Conservation (phyloP, 2,888 invertebrate genomes). For the Cantharis lateralis region DNA sequence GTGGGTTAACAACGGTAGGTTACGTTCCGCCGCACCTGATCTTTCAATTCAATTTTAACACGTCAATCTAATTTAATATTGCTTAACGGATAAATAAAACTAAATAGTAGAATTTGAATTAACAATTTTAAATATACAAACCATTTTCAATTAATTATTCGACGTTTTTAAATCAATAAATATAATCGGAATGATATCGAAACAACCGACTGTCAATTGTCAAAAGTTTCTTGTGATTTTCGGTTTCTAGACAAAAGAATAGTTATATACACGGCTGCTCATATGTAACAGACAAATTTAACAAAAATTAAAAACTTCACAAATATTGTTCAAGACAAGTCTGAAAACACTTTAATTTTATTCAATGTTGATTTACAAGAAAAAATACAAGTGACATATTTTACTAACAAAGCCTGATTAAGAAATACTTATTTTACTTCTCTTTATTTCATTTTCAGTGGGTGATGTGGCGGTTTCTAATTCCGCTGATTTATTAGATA, state of each 20-base stretch:
- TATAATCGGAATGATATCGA: background rate
- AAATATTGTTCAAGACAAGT: no score
- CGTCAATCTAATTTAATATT: background rate
- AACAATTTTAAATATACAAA: background rate
- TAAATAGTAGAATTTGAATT: background rate
- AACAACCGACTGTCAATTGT: background rate
- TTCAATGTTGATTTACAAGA: background rate
- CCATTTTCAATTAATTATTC: background rate
- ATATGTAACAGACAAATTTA: no score
- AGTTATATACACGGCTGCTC: background rate
- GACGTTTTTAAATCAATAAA: background rate
- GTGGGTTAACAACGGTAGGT: constrained; percentile 38
- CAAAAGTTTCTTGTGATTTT: background rate
- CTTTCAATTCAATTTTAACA: constrained; percentile 6
- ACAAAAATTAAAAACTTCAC: no score
- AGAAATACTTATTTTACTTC: background rate
- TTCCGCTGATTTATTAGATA: background rate
- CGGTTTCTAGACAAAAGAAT: background rate
- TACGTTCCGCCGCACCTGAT: constrained; percentile 42
- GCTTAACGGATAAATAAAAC: background rate
- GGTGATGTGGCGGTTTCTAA: background rate
- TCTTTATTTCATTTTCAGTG: background rate
- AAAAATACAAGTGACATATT: background rate
- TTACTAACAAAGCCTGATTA: background rate
- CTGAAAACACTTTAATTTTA: background rate